These are phyloP conservation scores for Eurystomus gularis DNA, from an alignment of 2,113 vertebrate species.

Conservation along the genomic window DNA sequence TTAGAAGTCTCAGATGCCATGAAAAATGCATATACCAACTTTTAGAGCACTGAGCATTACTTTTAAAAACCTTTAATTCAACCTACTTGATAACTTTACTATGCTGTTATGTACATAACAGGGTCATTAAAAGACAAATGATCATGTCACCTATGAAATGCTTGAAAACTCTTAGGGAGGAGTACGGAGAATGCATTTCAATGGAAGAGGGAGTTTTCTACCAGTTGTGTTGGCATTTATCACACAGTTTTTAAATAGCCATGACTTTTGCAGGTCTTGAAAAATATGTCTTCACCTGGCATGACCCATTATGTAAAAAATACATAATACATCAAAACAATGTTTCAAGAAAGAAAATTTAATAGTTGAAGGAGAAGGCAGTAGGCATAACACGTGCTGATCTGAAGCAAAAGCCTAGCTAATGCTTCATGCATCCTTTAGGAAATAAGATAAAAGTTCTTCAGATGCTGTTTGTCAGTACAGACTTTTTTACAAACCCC, in stretches of 20 bases:
- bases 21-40: background rate
- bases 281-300: background rate
- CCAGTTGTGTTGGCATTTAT: background rate
- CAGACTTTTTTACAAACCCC: background rate
- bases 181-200: background rate
- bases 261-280: background rate
- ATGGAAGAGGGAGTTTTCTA: background rate
- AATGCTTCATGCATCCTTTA: background rate
- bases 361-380: background rate
- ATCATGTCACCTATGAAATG: background rate
- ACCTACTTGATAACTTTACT: background rate
- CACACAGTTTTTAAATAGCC: background rate
- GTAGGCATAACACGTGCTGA: background rate
- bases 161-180: background rate
- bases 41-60: background rate
- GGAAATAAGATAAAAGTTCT: conserved; percentile 18
- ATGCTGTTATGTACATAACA: background rate
- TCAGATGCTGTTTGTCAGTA: conserved; percentile 22
- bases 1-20: background rate
- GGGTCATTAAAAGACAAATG: background rate
- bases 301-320: background rate
- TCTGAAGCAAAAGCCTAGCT: conserved; percentile 10
- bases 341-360: background rate
- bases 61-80: background rate
- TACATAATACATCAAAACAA: background rate